phyloP scores from a whole-genome alignment of 2,113 vertebrate genomes.

The Colossoma macropomum region DNA sequence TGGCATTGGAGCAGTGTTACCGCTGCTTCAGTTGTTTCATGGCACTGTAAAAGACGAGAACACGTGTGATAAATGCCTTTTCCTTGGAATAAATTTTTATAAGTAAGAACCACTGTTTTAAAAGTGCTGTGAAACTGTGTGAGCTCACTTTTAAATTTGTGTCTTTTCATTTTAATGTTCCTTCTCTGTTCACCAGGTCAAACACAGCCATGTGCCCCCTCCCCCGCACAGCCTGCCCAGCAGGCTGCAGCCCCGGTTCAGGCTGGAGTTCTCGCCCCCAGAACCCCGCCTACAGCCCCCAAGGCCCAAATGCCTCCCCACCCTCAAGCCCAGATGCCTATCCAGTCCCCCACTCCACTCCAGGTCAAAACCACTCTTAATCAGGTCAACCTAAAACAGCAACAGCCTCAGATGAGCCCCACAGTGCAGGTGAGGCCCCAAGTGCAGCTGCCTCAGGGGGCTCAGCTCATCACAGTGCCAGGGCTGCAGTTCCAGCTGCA shows the following conservation, averaged over 20 bases:
- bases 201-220: slow-evolving; percentile 63
- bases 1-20: too few relatives aligned
- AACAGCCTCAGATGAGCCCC: slow-evolving; percentile 42
- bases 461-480: slow-evolving; percentile 88
- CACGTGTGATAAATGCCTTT: too few relatives aligned
- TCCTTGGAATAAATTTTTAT: too few relatives aligned
- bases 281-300: slow-evolving; percentile 68
- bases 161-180: background rate
- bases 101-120: too few relatives aligned
- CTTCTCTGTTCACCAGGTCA: slow-evolving; percentile 28
- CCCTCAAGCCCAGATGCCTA: slow-evolving; percentile 81
- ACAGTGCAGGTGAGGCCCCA: slow-evolving; percentile 73
- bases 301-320: slow-evolving; percentile 83
- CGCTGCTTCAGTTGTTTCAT: too few relatives aligned
- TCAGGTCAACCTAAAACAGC: slow-evolving; percentile 71
- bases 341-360: slow-evolving; percentile 73
- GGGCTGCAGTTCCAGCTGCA: slow-evolving; percentile 72
- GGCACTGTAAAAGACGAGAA: too few relatives aligned
- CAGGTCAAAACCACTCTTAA: slow-evolving; percentile 76
- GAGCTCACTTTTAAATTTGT: background rate
- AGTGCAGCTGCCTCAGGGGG: slow-evolving; percentile 84
- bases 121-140: too few relatives aligned
- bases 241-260: slow-evolving; percentile 76
- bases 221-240: slow-evolving; percentile 73
- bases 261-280: slow-evolving; percentile 66